Evolutionary conservation across 2,797 vertebrate species (phyloP).

Genomic region (Mus spretus): DNA sequence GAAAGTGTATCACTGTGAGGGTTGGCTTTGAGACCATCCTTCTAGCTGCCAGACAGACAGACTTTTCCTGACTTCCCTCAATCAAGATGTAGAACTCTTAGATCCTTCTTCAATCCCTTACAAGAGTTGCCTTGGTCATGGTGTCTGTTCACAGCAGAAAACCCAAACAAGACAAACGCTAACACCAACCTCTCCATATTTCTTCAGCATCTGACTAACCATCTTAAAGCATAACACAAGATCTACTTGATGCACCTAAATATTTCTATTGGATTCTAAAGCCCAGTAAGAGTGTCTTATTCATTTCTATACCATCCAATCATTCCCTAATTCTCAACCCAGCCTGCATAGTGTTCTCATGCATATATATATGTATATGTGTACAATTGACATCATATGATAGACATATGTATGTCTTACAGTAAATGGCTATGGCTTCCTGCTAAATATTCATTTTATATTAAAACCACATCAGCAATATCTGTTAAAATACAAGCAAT

Average conservation of each 20-base stretch:
- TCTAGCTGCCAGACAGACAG: background rate
- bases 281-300: background rate
- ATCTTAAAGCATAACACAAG: background rate
- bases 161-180: background rate
- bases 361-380: background rate
- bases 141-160: background rate
- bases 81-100: background rate
- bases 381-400: no score
- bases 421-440: background rate
- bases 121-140: background rate
- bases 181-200: background rate
- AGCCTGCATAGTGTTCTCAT: background rate
- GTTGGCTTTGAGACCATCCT: background rate
- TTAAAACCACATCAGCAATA: conserved; percentile 3
- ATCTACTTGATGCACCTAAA: background rate
- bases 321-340: background rate
- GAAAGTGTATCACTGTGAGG: background rate
- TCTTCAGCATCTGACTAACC: background rate
- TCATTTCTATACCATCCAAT: background rate
- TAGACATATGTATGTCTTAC: background rate
- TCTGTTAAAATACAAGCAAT: background rate
- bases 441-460: background rate
- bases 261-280: background rate
- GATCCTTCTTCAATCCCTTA: background rate
- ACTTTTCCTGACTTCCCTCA: background rate